Percentiles rank a stretch among this genome's conserved stretches.
Conservation (phyloP, 30 jellyfish, hydroid and myxozoan genomes). For the Aurelia sp. region DNA sequence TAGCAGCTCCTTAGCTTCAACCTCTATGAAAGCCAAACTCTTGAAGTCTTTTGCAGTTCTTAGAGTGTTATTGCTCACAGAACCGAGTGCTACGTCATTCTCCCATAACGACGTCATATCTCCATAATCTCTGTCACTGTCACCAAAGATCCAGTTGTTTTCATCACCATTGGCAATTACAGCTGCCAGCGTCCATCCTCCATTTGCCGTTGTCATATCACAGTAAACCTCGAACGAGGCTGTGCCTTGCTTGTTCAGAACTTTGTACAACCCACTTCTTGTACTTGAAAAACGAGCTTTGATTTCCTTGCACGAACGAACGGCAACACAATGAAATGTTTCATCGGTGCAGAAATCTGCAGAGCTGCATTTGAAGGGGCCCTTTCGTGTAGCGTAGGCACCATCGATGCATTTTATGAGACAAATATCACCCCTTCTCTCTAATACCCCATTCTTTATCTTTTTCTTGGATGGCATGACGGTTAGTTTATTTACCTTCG, state of each 20-base stretch:
- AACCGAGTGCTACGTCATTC: conserved; percentile 35
- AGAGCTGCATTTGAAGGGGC: conserved; percentile 23
- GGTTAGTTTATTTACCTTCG: neutral
- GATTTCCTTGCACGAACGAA: conserved; percentile 44
- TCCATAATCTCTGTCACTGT: conserved; percentile 63
- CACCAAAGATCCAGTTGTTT: conserved; percentile 55
- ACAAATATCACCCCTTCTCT: conserved; percentile 40
- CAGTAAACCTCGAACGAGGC: conserved; percentile 49
- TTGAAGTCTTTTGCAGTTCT: conserved; percentile 47
- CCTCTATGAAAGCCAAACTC: conserved; percentile 43
- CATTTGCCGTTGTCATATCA: conserved; percentile 67
- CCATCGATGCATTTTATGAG: conserved; percentile 47
- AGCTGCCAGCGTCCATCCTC: conserved; percentile 83
- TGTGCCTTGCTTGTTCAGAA: conserved; percentile 1
- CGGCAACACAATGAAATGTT: conserved; percentile 23
- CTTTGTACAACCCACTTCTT: conserved; percentile 46
- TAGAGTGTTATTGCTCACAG: conserved; percentile 2
- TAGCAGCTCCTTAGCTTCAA: conserved; percentile 41
- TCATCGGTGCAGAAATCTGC: conserved; percentile 12
- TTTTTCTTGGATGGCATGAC: conserved; percentile 1
- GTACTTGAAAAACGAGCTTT: conserved; percentile 10
- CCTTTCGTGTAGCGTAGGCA: conserved; percentile 33
- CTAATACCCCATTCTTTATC: conserved; percentile 38
- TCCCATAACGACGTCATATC: conserved; percentile 64
- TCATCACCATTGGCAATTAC: conserved; percentile 73